Base-by-base conservation (phyloP, 2,797 vertebrate genomes). In the Tauraco hartlaubi region DNA sequence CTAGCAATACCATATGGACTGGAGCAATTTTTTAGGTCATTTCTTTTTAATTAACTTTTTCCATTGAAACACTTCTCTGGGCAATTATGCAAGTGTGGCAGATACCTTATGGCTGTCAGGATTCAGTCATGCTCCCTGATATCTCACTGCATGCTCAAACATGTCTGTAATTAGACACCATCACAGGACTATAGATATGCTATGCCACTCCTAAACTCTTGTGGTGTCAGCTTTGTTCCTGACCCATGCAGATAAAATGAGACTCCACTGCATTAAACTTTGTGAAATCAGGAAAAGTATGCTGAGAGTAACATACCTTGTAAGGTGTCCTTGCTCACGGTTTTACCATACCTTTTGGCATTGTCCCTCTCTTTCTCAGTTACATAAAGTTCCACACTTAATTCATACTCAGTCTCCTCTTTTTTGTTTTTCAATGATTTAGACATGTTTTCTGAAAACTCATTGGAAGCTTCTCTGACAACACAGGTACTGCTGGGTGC, bases 1-100 rank as follows among this genome's bases (percentile, higher is more conserved):
- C 20, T 55, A 48, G 16, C 4, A 1, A 55, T 15, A 51, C 3
- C 5, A 23, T 9, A 4, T n/a, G 9, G 3, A 5, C 35, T 52
- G 35, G 9, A 87, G 6, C 5, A 85, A 56, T 35, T 44, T 85
- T 56, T 85, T 33, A 51, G 6, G 22, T 3, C 6, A 31, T 63
- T 90, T 75, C 2, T 44, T 67, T 78, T 71, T 31, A 63, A n/a
- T 7, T 58, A 18, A 72, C 11, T 72, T 71, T n/a, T 15, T 76
- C 1, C 15, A 33, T 5, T 46, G 16, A 54, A 76, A 33, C 10
- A 12, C 1, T 69, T 78, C 17, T 55, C 28, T 39, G 21, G 8
- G 6, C 9, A 64, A 11, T 22, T 43, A 2, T 35, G 14, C 12
- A 15, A 64, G 11, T 0, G 4, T n/a, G 31, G 14, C n/a, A 85